A percentile compares a stretch with the other conserved stretches of the same genome.
These are phyloP conservation scores for Pachycephala philippinensis DNA, from an alignment of 2,113 vertebrate genomes.

Conservation along the genomic window DNA sequence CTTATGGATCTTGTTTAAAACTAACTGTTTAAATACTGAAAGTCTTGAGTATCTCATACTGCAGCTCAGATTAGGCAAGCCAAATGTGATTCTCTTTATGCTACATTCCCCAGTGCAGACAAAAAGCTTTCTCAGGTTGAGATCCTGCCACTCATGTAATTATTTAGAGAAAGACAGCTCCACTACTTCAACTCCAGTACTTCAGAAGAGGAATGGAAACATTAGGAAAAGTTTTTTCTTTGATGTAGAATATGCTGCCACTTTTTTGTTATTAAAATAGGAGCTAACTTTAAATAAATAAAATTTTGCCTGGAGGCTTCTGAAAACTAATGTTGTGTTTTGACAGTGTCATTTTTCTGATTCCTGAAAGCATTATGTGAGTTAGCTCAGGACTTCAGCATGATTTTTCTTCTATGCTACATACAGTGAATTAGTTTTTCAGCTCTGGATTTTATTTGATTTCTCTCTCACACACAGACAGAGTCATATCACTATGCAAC, in stretches of 20 bases:
- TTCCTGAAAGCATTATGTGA: conserved; percentile 66
- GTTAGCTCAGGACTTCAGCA: conserved; percentile 59
- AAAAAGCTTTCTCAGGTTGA: conserved; percentile 58
- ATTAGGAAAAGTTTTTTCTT: conserved; percentile 72
- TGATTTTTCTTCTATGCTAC: conserved; percentile 52
- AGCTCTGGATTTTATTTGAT: conserved; percentile 52
- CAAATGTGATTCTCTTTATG: conserved; percentile 22
- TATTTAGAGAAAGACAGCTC: conserved; percentile 51
- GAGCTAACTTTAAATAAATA: conserved; percentile 80
- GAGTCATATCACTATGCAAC: background rate
- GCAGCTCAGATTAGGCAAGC: conserved; percentile 11
- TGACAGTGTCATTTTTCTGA: conserved; percentile 69
- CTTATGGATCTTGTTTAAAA: conserved; percentile 7
- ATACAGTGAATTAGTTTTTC: conserved; percentile 41
- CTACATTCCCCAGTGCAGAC: conserved; percentile 30
- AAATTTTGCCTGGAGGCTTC: conserved; percentile 73
- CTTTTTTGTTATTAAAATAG: conserved; percentile 75
- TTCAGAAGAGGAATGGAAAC: conserved; percentile 71
- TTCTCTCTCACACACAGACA: background rate
- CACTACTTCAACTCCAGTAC: conserved; percentile 18
- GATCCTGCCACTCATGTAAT: conserved; percentile 53
- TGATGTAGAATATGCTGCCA: conserved; percentile 68
- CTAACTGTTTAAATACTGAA: conserved; percentile 13
- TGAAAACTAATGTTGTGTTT: conserved; percentile 73
- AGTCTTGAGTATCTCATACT: background rate